These are phyloP conservation scores for Eriosoma lanigerum DNA, from an alignment of 1,140 invertebrate species.

Conservation along the genomic window DNA sequence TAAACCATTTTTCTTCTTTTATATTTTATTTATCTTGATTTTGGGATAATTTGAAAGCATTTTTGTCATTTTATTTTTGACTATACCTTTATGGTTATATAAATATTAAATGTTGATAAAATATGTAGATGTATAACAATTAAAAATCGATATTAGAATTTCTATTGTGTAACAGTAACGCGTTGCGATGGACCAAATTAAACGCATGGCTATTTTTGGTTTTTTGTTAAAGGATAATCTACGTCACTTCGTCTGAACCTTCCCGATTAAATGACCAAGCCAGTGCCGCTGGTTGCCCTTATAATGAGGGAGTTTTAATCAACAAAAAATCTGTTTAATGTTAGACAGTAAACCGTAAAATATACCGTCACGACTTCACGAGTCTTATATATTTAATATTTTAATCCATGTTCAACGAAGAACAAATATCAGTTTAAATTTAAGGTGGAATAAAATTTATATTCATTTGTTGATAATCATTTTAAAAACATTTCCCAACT, in stretches of 20 bases:
- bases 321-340: conserved; percentile 6
- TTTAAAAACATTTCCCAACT: no score
- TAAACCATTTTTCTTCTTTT: no score
- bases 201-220: background rate
- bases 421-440: background rate
- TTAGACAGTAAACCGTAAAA: conserved; percentile 15
- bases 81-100: no score
- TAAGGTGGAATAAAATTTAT: no score
- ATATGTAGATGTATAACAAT: no score
- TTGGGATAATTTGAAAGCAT: no score
- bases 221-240: background rate
- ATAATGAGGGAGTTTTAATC: background rate
- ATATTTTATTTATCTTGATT: no score
- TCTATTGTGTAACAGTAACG: background rate
- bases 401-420: background rate
- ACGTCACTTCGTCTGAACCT: background rate
- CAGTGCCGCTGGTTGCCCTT: background rate
- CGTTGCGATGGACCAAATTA: background rate
- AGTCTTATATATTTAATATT: background rate
- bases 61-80: no score
- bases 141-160: background rate
- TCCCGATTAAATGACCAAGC: background rate
- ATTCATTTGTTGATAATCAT: no score
- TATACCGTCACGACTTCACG: background rate
- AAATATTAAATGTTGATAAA: no score